phyloP scores from a whole-genome alignment of 1,140 invertebrate genomes.

The Brachionus manjavacas region DNA sequence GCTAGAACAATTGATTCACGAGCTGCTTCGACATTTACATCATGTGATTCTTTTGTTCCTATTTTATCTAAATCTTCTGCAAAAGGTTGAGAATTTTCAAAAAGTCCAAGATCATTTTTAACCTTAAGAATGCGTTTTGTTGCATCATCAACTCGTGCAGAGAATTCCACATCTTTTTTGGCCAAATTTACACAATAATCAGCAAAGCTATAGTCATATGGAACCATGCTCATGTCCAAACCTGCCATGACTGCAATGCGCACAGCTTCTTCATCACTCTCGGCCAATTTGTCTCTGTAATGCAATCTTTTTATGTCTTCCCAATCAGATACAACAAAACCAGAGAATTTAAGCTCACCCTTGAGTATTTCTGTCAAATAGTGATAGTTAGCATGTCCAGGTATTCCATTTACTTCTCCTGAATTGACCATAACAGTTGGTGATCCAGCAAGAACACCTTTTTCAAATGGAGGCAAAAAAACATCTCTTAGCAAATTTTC shows the following conservation, averaged over 20 bases:
- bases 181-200: background rate
- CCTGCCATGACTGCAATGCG: constrained; percentile 2
- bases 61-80: background rate
- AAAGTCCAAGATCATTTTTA: background rate
- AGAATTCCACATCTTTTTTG: background rate
- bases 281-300: background rate
- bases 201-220: background rate
- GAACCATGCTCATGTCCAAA: constrained; percentile 24
- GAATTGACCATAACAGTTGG: constrained; percentile 15
- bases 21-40: background rate
- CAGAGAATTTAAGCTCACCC: background rate
- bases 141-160: background rate
- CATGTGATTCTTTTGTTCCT: background rate
- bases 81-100: background rate
- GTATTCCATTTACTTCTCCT: constrained; percentile 21
- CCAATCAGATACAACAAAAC: constrained; percentile 16
- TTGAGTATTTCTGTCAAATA: constrained; percentile 17
- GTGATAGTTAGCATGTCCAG: constrained; percentile 23
- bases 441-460: constrained; percentile 10
- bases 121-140: background rate
- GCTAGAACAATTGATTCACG: background rate
- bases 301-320: constrained; percentile 2
- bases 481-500: background rate
- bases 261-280: constrained; percentile 8
- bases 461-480: constrained; percentile 27